phyloP scores from a whole-genome alignment of 2,113 vertebrate species.

The Amphiprion percula region DNA sequence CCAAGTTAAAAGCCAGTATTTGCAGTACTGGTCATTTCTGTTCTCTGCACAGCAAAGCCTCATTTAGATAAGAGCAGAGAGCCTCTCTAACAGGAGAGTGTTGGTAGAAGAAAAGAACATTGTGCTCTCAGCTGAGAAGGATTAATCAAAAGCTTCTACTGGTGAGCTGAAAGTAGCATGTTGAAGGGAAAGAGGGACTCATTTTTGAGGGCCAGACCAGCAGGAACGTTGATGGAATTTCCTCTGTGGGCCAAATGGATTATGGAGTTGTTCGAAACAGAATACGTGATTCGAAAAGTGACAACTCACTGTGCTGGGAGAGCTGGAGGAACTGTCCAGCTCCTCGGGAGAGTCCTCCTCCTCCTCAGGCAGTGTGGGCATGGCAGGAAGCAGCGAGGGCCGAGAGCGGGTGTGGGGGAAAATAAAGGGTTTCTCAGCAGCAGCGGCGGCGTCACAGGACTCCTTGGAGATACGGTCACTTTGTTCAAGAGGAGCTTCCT shows the following conservation, averaged over 20 bases:
- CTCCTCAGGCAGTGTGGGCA: slow-evolving; percentile 95
- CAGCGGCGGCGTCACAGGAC: not conserved
- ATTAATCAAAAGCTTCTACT: slow-evolving; percentile 1
- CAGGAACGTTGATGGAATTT: slow-evolving; percentile 9
- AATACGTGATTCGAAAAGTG: not conserved
- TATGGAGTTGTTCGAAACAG: slow-evolving; percentile 23
- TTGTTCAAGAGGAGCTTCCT: slow-evolving; percentile 31
- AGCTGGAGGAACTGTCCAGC: slow-evolving; percentile 81
- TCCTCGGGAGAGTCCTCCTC: slow-evolving; percentile 91
- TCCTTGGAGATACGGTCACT: slow-evolving; percentile 29
- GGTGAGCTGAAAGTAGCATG: slow-evolving; percentile 4
- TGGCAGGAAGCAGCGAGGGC: slow-evolving; percentile 78
- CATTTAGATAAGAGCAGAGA: not conserved
- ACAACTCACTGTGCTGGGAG: slow-evolving; percentile 85
- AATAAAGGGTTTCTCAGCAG: slow-evolving; percentile 52
- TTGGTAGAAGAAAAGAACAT: slow-evolving; percentile 3
- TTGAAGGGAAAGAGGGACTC: not conserved
- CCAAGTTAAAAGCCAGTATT: not conserved
- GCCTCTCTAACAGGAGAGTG: not conserved
- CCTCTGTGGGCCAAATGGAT: slow-evolving; percentile 13
- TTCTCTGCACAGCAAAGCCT: not conserved
- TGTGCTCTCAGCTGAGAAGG: not conserved
- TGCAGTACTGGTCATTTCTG: not conserved
- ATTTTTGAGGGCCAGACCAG: not conserved
- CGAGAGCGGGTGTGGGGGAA: slow-evolving; percentile 77